These are phyloP conservation scores for Drosophila carrolli DNA, from an alignment of 1,140 invertebrate genomes.

Conservation along the genomic window DNA sequence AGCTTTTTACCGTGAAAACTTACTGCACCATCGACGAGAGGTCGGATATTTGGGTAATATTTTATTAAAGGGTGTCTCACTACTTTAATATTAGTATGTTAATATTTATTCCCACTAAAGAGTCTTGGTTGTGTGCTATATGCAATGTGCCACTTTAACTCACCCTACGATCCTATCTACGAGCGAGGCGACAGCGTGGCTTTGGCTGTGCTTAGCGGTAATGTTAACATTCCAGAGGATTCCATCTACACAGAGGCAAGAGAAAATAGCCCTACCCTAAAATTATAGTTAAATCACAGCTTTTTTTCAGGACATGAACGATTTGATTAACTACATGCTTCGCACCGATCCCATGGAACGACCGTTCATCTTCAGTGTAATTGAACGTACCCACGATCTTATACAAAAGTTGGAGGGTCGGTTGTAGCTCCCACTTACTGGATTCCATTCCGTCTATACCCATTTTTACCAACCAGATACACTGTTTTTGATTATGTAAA, in stretches of 20 bases:
- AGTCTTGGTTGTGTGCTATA: constrained; percentile 94
- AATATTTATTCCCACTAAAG: constrained; percentile 84
- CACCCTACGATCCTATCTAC: constrained; percentile 94
- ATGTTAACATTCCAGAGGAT: constrained; percentile 90
- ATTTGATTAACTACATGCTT: constrained; percentile 89
- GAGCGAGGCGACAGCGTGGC: constrained; percentile 95
- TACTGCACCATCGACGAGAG: constrained; percentile 92
- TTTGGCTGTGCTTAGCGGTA: constrained; percentile 92
- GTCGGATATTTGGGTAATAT: constrained; percentile 93
- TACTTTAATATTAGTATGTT: not conserved
- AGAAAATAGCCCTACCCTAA: fast-evolving
- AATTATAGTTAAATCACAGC: not conserved
- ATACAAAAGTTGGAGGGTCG: constrained; percentile 86
- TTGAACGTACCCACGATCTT: constrained; percentile 87
- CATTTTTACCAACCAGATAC: constrained; percentile 47
- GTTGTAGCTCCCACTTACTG: constrained; percentile 71
- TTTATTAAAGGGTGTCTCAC: not conserved
- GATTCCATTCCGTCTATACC: constrained; percentile 47
- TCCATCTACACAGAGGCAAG: constrained; percentile 88
- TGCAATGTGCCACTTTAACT: constrained; percentile 93
- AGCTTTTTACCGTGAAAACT: constrained; percentile 94
- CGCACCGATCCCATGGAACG: constrained; percentile 91
- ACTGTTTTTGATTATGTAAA: constrained; percentile 67
- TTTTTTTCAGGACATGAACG: constrained; percentile 87
- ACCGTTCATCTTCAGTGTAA: constrained; percentile 90